Evolutionary conservation across 1,140 invertebrate genomes (phyloP), one percentile per base, ranked within the genome.

Genomic region (Belonocnema kinseyi): DNA sequence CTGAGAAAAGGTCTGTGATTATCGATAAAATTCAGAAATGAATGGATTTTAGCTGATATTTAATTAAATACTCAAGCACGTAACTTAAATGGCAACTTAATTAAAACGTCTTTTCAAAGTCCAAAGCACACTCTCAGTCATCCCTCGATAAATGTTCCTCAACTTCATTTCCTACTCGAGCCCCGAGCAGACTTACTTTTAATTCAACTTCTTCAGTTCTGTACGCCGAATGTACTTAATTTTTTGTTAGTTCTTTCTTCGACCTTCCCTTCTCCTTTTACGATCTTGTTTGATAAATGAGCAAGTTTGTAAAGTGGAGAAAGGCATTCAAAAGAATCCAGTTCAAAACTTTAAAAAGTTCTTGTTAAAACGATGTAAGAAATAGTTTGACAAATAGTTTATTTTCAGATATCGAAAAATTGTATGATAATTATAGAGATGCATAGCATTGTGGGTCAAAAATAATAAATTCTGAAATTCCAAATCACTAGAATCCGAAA

Each of bases 71-170:
- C 21, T 33, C 26, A 21, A 16, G n/a, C 26, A 33, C 61, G 26
- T 40, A 66, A 66, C 61, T 66, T 66, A 66, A 66, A 66, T 66
- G 61, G 61, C 61, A 66, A n/a, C 61, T 66, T 66, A 66, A 66
- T 66, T 66, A 66, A 66, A 66, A 66, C 61, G 61, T 66, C 61
- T 66, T 66, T 66, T 66, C 61, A 66, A 66, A 66, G 61, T 66
- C 61, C 26, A 66, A 66, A 26, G 61, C 61, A 66, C 26, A 66
- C 26, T 66, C 61, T 66, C 40, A 66, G 61, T 66, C 61, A 66
- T 66, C 61, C 61, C 40, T n/a, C 61, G 61, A 66, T 66, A 66
- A 66, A 66, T 66, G 61, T 33, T 66, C 46, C 61, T 66, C 61
- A 66, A 66, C 26, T 66, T 66, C 61, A 66, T 66, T 66, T 66